Evolutionary conservation across 2,113 vertebrate species (phyloP).

Genomic region (Psilopsiagon aymara): DNA sequence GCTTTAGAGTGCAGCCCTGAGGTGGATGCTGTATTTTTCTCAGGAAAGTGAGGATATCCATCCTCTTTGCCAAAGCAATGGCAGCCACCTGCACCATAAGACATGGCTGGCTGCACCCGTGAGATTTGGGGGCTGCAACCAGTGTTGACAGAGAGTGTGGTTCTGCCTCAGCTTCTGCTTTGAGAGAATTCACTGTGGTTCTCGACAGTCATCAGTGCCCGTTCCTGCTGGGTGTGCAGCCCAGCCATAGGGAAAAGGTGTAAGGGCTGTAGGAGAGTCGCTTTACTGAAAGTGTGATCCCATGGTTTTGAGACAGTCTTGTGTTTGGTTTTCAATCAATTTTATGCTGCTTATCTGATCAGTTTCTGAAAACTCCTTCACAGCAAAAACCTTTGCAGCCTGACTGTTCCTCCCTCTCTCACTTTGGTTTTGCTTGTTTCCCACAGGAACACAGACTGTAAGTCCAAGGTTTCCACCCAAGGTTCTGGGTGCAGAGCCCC

Average conservation of each 20-base stretch:
- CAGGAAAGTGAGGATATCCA: background rate
- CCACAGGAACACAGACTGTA: fast-evolving
- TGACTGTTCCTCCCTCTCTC: background rate
- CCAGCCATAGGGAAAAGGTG: fast-evolving
- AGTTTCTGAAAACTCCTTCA: background rate
- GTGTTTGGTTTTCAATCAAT: background rate
- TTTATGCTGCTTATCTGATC: background rate
- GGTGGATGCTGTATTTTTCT: background rate
- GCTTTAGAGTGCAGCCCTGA: background rate
- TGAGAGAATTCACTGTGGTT: background rate
- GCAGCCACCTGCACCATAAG: background rate
- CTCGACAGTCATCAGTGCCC: background rate
- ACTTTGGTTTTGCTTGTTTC: background rate
- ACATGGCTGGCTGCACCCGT: background rate
- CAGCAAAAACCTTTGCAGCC: background rate
- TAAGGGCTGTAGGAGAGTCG: background rate
- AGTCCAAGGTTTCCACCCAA: background rate
- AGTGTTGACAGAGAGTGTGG: fast-evolving
- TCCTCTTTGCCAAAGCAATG: background rate
- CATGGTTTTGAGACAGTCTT: background rate
- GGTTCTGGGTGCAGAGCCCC: background rate
- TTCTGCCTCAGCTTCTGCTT: background rate
- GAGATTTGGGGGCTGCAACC: fast-evolving
- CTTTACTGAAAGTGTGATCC: fast-evolving
- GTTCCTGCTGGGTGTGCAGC: background rate